Evolutionary conservation across 2,888 invertebrate species (phyloP).

Genomic region (Amaurobius ferox): DNA sequence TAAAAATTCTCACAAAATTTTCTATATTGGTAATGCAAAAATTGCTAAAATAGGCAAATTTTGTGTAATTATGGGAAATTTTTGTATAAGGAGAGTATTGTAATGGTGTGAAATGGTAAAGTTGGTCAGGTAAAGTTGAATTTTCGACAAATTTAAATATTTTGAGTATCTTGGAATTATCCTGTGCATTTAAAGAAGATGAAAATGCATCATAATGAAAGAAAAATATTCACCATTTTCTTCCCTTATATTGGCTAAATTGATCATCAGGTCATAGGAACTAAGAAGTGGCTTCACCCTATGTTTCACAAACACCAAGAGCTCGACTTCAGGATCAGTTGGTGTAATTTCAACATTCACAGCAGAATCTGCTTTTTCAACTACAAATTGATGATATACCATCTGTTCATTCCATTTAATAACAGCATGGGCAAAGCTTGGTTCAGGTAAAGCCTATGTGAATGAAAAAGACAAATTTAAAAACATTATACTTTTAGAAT

Average conservation of each 20-base stretch:
- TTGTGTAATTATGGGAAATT: too few species aligned
- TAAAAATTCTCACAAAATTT: too few species aligned
- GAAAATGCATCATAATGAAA: too few species aligned
- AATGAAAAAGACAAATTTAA: not conserved
- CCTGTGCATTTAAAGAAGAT: too few species aligned
- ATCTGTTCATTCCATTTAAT: constrained; percentile 75
- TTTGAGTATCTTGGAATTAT: too few species aligned
- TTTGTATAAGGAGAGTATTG: too few species aligned
- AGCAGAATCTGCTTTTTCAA: constrained; percentile 75
- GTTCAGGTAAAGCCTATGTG: constrained; percentile 69
- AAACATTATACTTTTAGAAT: not conserved
- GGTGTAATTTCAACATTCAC: constrained; percentile 75
- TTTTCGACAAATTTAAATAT: too few species aligned
- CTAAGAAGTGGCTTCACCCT: constrained; percentile 73
- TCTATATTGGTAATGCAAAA: too few species aligned
- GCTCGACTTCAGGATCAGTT: constrained; percentile 71
- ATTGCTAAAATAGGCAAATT: too few species aligned
- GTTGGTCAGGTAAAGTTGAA: too few species aligned
- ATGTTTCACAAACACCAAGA: constrained; percentile 74
- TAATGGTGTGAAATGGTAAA: too few species aligned
- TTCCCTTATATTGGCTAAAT: constrained; percentile 67
- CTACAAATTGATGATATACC: constrained; percentile 75
- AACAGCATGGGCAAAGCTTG: constrained; percentile 72
- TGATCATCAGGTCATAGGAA: constrained; percentile 74
- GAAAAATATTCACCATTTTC: constrained; percentile 62